Percentiles rank a stretch among this genome's conserved stretches.
Conservation (phyloP, 2,888 invertebrate species). For the Anoncus sp. region DNA sequence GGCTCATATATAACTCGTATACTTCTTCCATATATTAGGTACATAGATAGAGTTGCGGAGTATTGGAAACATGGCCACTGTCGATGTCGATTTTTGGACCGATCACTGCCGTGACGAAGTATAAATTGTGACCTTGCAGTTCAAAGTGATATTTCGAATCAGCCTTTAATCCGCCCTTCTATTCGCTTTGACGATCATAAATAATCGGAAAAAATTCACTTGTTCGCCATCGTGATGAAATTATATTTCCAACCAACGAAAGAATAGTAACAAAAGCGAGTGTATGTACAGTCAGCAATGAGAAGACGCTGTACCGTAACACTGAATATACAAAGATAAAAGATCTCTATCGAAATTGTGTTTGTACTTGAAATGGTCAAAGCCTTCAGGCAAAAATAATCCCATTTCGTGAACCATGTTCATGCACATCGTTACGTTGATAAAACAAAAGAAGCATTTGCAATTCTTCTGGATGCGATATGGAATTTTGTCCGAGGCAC, state of each 20-base stretch:
- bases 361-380: no score
- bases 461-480: no score
- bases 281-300: no score
- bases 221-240: not conserved
- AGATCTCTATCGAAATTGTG: no score
- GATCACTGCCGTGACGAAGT: not conserved
- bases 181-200: not conserved
- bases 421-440: no score
- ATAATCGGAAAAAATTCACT: not conserved
- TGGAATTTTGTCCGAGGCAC: not conserved
- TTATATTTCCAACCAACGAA: not conserved
- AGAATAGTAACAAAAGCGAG: no score
- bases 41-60: not conserved
- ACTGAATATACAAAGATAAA: no score
- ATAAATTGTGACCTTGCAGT: no score
- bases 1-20: not conserved
- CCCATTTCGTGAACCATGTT: no score
- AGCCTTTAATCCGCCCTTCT: not conserved
- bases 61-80: not conserved
- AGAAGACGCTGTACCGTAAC: no score
- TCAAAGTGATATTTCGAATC: not conserved
- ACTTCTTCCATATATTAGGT: not conserved
- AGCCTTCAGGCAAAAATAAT: no score
- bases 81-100: not conserved
- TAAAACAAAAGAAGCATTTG: no score